Conservation (phyloP, 2,797 vertebrate genomes). For the Sylvia borin region DNA sequence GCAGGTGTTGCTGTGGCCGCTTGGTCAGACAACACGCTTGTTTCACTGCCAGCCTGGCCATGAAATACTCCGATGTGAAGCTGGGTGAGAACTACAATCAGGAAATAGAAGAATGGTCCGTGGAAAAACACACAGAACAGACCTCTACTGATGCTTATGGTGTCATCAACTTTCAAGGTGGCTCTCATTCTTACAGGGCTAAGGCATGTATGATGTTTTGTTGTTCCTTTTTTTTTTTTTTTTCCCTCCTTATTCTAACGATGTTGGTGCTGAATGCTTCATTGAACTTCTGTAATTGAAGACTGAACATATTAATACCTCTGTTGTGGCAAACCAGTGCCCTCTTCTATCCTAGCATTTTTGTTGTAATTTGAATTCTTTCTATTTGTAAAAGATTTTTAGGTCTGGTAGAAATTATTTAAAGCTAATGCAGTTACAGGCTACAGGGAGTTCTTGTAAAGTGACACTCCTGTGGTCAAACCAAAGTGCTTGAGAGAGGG, state of each 20-base stretch:
- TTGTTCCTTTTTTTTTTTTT: not conserved
- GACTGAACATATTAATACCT: not conserved
- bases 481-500: not conserved
- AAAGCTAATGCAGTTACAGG: not conserved
- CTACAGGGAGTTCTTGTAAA: not conserved
- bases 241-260: not conserved
- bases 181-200: constrained; percentile 97
- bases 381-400: not conserved
- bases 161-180: constrained; percentile 98
- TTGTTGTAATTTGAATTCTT: not conserved
- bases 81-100: constrained; percentile 86
- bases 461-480: not conserved
- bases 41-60: constrained; percentile 94
- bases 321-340: not conserved
- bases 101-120: constrained; percentile 91
- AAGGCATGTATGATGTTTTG: constrained; percentile 80
- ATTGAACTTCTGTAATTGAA: not conserved
- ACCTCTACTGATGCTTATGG: constrained; percentile 95
- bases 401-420: not conserved
- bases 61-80: constrained; percentile 96
- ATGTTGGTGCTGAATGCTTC: not conserved
- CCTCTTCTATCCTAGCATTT: not conserved
- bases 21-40: constrained; percentile 96
- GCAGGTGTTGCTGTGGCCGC: constrained; percentile 95
- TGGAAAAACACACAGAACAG: constrained; percentile 97